Percentiles rank a stretch among this genome's conserved stretches.
Evolutionary conservation across 2,113 vertebrate genomes (phyloP).

Genomic region (Ammodytes dubius): DNA sequence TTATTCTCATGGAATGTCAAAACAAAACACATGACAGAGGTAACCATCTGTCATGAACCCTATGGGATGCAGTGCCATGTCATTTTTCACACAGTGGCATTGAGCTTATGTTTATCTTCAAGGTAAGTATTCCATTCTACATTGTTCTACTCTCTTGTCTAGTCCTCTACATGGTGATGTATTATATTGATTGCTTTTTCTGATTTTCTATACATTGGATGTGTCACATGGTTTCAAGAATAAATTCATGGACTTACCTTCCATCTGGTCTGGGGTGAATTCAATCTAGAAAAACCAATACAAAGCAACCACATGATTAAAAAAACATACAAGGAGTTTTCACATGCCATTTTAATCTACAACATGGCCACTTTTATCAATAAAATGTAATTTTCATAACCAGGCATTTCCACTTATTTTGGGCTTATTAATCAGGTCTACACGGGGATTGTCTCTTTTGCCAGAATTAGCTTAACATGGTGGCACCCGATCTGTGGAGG

Average conservation of each 20-base stretch:
- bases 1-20: conserved; percentile 14
- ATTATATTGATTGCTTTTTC: background rate
- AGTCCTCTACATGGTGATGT: background rate
- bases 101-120: background rate
- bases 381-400: background rate
- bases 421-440: conserved; percentile 31
- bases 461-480: conserved; percentile 71
- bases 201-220: background rate
- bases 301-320: conserved; percentile 58
- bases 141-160: background rate
- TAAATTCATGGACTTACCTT: conserved; percentile 73
- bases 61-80: background rate
- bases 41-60: conserved; percentile 10
- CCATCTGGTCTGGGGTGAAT: conserved; percentile 84
- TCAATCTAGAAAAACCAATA: conserved; percentile 75
- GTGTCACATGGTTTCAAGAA: conserved; percentile 25
- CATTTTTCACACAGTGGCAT: background rate
- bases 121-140: background rate
- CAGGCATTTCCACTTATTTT: conserved; percentile 21
- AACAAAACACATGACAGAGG: conserved; percentile 18
- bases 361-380: conserved; percentile 8
- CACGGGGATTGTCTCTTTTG: conserved; percentile 48
- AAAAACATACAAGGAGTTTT: conserved; percentile 9
- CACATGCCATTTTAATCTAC: background rate
- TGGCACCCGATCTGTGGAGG: conserved; percentile 46